phyloP scores from a whole-genome alignment of 2,888 invertebrate genomes.

The Platycnemis pennipes region DNA sequence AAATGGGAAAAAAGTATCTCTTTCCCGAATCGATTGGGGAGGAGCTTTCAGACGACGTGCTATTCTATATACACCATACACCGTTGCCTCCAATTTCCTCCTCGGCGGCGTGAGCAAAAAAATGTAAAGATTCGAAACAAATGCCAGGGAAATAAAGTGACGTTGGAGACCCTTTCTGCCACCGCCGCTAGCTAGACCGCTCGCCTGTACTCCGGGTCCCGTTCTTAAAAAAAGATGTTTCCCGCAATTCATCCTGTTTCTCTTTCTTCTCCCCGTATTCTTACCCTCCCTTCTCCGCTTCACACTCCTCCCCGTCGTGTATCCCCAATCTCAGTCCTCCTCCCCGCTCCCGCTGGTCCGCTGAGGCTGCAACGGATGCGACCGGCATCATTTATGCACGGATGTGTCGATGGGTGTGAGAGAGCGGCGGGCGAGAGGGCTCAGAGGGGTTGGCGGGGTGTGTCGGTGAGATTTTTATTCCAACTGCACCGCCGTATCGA shows the following conservation, averaged over 20 bases:
- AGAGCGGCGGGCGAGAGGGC: background rate
- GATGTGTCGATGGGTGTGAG: conserved; percentile 3
- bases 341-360: background rate
- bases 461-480: background rate
- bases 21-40: background rate
- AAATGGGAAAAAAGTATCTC: background rate
- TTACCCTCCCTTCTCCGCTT: background rate
- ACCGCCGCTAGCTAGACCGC: background rate
- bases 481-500: background rate
- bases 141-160: background rate
- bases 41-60: background rate
- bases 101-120: background rate
- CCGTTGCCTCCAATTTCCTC: background rate
- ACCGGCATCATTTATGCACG: conserved; percentile 26
- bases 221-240: background rate
- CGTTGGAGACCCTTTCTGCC: background rate
- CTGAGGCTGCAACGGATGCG: background rate
- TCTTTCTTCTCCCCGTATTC: no score
- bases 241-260: no score
- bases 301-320: background rate
- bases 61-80: background rate
- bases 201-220: background rate
- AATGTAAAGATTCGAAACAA: background rate
- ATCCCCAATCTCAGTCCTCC: no score
- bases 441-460: background rate